Percentiles rank a stretch among this genome's conserved stretches.
Conservation (phyloP, 2,797 vertebrate genomes). For the Sebastes oblongus region DNA sequence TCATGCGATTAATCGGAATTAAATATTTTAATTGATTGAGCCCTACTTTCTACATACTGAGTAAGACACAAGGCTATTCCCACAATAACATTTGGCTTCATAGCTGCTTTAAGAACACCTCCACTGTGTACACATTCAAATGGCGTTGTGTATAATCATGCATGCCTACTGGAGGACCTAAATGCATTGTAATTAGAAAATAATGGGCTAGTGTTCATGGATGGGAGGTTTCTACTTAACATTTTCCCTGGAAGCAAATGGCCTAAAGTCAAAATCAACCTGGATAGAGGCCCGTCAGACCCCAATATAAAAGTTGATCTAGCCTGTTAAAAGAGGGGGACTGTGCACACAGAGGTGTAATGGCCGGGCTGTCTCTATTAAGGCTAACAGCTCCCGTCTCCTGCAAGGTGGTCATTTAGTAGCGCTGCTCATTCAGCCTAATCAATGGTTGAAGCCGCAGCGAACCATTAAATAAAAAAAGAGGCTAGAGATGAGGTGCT, state of each 20-base stretch:
- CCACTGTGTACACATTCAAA: constrained; percentile 74
- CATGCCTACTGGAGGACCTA: constrained; percentile 73
- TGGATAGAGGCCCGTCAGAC: constrained; percentile 75
- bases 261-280: constrained; percentile 82
- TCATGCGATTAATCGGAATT: too few species aligned
- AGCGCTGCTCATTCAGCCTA: constrained; percentile 93
- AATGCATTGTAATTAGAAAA: constrained; percentile 84
- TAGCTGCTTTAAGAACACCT: constrained; percentile 47
- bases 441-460: constrained; percentile 90
- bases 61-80: constrained; percentile 6
- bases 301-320: constrained; percentile 83
- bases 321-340: constrained; percentile 73
- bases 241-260: constrained; percentile 81
- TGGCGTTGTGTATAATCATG: constrained; percentile 74
- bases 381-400: constrained; percentile 86
- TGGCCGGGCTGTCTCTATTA: constrained; percentile 83
- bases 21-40: too few species aligned
- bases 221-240: constrained; percentile 85
- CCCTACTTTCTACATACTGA: constrained; percentile 1
- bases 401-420: constrained; percentile 91
- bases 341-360: constrained; percentile 80
- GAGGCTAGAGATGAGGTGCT: constrained; percentile 88
- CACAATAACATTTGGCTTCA: constrained; percentile 41
- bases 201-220: constrained; percentile 82
- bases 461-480: constrained; percentile 96